Evolutionary conservation across 2,888 invertebrate species (phyloP), one percentile per base, ranked within the genome.

Genomic region (Agrypnus murinus): DNA sequence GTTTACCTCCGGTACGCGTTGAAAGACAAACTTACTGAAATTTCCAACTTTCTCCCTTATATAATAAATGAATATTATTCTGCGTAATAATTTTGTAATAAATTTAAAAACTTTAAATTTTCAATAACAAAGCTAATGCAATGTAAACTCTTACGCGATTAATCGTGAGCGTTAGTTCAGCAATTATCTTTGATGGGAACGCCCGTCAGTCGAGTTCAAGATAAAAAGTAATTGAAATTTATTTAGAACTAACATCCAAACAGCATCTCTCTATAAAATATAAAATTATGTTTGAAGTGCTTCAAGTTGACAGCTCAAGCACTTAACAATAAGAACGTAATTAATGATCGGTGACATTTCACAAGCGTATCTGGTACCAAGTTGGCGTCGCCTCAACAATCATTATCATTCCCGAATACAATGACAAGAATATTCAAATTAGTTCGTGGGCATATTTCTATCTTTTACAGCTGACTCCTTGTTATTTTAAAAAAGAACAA

Each of bases 371-470:
- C 36, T 55, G 55, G 55, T 55, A 36, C 55, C 55, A 55, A 38
- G 36, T 12, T 34, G 55, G 55, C 55, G 55, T 36, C 55, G 17
- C 36, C 55, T 5, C 12, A 17, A 9, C 55, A 34, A 50, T 59
- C 62, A 55, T 63, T 50, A 63, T 64, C 55, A n/a, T n/a, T 55
- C 25, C 2, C 2, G 43, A 64, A 63, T 9, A 64, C 64, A 64
- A 64, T 55, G 64, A 64, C 53, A 58, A 38, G 31, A 36, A 55
- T 34, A 55, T 31, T 40, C 50, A 64, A 64, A 64, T 64, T 64
- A 64, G 43, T 64, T 64, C 55, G 38, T 40, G 45, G 64, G 55
- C 43, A 55, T 38, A 50, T 63, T 63, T 32, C 31, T 38, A 50
- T 63, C 50, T 32, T 14, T 45, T 45, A 15, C n/a, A n/a, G n/a